phyloP scores from a whole-genome alignment of 2,888 invertebrate genomes.

The Gnatocerus cornutus region DNA sequence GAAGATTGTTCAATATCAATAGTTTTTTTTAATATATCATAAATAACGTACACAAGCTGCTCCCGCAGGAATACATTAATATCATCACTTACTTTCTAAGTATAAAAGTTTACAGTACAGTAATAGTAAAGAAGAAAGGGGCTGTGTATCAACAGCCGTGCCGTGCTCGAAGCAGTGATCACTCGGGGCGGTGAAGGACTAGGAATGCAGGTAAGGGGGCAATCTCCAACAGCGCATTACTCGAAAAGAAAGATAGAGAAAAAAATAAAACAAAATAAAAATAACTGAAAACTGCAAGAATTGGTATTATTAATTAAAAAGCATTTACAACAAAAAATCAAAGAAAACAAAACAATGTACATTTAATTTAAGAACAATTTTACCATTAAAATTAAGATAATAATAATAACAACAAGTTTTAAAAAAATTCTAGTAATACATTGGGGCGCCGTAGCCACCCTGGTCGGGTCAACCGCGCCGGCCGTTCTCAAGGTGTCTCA shows the following conservation, averaged over 20 bases:
- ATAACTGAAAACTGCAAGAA: constrained; percentile 81
- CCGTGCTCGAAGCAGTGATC: constrained; percentile 63
- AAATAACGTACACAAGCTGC: constrained; percentile 64
- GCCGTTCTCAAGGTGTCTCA: constrained; percentile 54
- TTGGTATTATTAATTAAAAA: constrained; percentile 83
- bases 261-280: constrained; percentile 70
- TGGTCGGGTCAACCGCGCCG: constrained; percentile 50
- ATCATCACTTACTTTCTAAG: constrained; percentile 67
- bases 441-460: constrained; percentile 55
- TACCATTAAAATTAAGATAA: constrained; percentile 80
- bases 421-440: constrained; percentile 73
- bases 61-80: constrained; percentile 62
- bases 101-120: constrained; percentile 62
- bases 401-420: constrained; percentile 79
- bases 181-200: constrained; percentile 43
- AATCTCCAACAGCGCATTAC: constrained; percentile 52
- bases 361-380: constrained; percentile 84
- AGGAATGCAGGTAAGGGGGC: constrained; percentile 49
- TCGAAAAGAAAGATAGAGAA: constrained; percentile 47
- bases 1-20: constrained; percentile 70
- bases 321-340: constrained; percentile 84
- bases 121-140: constrained; percentile 45
- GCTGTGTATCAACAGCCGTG: constrained; percentile 60
- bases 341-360: constrained; percentile 85
- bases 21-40: constrained; percentile 55